Percentiles rank a stretch among this genome's conserved stretches.
Conservation (phyloP, 2,797 vertebrate species). For the Oceanodroma leucorhoa region DNA sequence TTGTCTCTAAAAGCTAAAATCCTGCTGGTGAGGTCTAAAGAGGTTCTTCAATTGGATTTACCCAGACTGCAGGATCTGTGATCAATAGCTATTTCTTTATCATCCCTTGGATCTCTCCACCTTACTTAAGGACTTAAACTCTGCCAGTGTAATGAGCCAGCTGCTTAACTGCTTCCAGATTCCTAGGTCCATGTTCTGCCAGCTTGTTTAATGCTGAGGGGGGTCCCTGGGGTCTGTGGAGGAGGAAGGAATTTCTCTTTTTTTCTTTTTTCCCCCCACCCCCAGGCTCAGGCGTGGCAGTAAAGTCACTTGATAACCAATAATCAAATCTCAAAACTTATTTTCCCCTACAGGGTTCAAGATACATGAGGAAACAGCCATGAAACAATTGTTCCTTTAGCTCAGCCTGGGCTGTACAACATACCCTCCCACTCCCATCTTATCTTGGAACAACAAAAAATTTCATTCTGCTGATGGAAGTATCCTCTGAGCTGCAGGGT, state of each 20-base stretch:
- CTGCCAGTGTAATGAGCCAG: not conserved
- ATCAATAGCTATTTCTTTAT: constrained; percentile 14
- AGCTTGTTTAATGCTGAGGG: not conserved
- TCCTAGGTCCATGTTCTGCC: not conserved
- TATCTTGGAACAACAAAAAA: not conserved
- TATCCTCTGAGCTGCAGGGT: not conserved
- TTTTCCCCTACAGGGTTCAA: not conserved
- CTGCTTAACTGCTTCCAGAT: not conserved
- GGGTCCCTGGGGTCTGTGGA: not conserved
- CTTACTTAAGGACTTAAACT: not conserved
- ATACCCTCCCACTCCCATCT: not conserved
- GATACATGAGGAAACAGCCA: accelerated
- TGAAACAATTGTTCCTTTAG: not conserved
- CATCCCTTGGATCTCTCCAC: not conserved
- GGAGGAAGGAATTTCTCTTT: not conserved
- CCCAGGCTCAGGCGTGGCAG: not conserved
- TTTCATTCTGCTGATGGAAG: not conserved
- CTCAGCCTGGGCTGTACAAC: not conserved
- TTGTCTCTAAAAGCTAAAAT: constrained; percentile 1
- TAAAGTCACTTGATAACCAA: not conserved
- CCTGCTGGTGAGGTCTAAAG: not conserved
- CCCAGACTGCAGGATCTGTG: not conserved
- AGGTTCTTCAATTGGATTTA: constrained; percentile 12
- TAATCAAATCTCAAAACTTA: not conserved
- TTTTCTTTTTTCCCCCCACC: not conserved